Percentiles rank a stretch among this genome's conserved stretches.
Evolutionary conservation across 1,140 invertebrate species (phyloP).

Genomic region (Drusus annulatus): DNA sequence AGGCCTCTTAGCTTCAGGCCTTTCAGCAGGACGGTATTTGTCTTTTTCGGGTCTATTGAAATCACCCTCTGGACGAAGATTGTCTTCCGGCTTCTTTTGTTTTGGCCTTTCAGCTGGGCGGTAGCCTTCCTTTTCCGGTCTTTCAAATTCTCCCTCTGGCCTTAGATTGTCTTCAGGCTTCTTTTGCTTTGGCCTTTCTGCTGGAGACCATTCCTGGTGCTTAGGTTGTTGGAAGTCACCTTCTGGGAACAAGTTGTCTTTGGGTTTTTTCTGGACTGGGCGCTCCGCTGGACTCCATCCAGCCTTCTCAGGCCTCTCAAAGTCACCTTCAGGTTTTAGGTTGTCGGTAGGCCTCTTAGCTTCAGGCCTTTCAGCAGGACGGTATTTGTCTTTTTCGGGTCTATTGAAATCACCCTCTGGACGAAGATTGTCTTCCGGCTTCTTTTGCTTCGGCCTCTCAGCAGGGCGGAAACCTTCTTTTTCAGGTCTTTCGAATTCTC

Average conservation of each 20-base stretch:
- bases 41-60: conserved; percentile 72
- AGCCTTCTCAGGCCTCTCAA: conserved; percentile 67
- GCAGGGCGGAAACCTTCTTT: conserved; percentile 64
- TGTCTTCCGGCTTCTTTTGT: conserved; percentile 68
- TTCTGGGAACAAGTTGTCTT: conserved; percentile 71
- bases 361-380: conserved; percentile 72
- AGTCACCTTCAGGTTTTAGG: conserved; percentile 75
- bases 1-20: conserved; percentile 64
- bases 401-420: conserved; percentile 79
- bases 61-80: conserved; percentile 76
- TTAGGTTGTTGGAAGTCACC: conserved; percentile 71
- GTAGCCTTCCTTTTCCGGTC: conserved; percentile 66
- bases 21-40: conserved; percentile 64
- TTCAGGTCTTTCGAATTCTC: conserved; percentile 69
- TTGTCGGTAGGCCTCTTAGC: conserved; percentile 73
- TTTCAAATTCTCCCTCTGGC: conserved; percentile 73
- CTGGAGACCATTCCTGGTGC: conserved; percentile 62
- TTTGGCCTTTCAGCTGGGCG: conserved; percentile 66
- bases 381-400: conserved; percentile 67
- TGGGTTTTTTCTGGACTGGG: conserved; percentile 67
- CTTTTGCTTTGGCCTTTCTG: conserved; percentile 68
- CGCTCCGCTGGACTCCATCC: conserved; percentile 66
- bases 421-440: conserved; percentile 72
- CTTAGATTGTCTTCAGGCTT: conserved; percentile 71
- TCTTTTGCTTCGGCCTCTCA: conserved; percentile 64